These are phyloP conservation scores for Drosophila tristis DNA, from an alignment of 1,140 invertebrate genomes.

Conservation along the genomic window DNA sequence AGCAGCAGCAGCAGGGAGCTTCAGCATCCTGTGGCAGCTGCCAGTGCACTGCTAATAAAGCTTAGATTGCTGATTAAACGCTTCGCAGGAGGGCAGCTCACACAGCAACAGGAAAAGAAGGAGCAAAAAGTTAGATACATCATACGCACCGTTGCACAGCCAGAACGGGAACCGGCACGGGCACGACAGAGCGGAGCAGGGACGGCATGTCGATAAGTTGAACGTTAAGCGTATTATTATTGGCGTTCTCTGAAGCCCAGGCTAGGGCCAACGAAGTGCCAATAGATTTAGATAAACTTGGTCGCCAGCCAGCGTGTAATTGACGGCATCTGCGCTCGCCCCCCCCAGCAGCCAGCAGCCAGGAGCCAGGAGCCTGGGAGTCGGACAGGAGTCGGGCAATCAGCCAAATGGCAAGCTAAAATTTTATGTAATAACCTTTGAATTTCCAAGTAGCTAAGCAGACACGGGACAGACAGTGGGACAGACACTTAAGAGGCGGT, in stretches of 20 bases:
- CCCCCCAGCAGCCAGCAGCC: not conserved
- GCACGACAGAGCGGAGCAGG: constrained; percentile 11
- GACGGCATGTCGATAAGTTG: constrained; percentile 69
- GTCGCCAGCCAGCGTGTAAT: constrained; percentile 37
- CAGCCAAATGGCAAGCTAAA: constrained; percentile 79
- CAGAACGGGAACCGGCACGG: not conserved
- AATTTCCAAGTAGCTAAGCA: constrained; percentile 73
- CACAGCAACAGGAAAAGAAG: constrained; percentile 23
- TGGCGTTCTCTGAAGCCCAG: constrained; percentile 22
- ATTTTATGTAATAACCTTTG: constrained; percentile 83
- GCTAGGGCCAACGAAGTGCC: constrained; percentile 49
- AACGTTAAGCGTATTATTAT: constrained; percentile 74
- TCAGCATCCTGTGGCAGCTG: constrained; percentile 43
- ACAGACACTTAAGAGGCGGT: constrained; percentile 55
- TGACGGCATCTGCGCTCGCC: constrained; percentile 5
- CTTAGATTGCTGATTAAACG: constrained; percentile 81
- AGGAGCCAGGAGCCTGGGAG: constrained; percentile 18
- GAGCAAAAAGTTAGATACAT: constrained; percentile 56
- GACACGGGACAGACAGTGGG: constrained; percentile 32
- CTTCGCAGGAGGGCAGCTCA: constrained; percentile 39
- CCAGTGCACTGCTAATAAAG: constrained; percentile 74
- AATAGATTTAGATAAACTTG: constrained; percentile 80
- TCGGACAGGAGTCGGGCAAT: constrained; percentile 62
- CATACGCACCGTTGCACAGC: constrained; percentile 69
- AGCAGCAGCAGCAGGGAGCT: constrained; percentile 48